phyloP scores from a whole-genome alignment of 2,797 vertebrate species.

The Acanthurus leucopareius region DNA sequence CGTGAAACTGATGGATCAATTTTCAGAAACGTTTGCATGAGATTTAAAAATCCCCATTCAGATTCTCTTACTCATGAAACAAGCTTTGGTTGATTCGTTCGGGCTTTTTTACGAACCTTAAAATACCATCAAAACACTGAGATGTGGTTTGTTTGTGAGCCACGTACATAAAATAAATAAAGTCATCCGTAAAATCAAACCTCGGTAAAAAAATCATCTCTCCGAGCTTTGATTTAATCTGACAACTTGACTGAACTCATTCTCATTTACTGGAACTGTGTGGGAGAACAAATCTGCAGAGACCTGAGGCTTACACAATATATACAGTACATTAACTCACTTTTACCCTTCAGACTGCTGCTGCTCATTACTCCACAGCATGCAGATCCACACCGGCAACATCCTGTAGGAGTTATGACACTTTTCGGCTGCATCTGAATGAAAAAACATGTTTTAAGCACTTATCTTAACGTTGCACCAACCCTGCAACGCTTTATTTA shows the following conservation, averaged over 20 bases:
- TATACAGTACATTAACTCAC: conserved; percentile 37
- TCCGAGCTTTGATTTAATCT: conserved; percentile 44
- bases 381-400: not conserved
- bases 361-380: not conserved
- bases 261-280: conserved; percentile 33
- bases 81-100: conserved; percentile 26
- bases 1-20: conserved; percentile 36
- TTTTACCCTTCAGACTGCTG: conserved; percentile 20
- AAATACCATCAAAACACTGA: conserved; percentile 25
- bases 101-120: conserved; percentile 12
- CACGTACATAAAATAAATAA: conserved; percentile 32
- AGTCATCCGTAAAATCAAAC: conserved; percentile 44
- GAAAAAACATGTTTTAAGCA: too few species aligned
- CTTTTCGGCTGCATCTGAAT: not conserved
- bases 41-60: conserved; percentile 23
- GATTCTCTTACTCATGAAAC: conserved; percentile 18
- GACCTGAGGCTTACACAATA: conserved; percentile 14
- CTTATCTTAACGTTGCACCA: not conserved
- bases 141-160: conserved; percentile 29
- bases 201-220: conserved; percentile 34
- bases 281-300: conserved; percentile 28
- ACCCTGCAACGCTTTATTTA: conserved; percentile 10
- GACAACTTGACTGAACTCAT: conserved; percentile 50
- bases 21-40: conserved; percentile 14
- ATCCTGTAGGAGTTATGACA: conserved; percentile 1